Percentiles rank a stretch among this genome's conserved stretches.
Conservation (phyloP, 2,113 vertebrate species). For the Dicrurus megarhynchus region DNA sequence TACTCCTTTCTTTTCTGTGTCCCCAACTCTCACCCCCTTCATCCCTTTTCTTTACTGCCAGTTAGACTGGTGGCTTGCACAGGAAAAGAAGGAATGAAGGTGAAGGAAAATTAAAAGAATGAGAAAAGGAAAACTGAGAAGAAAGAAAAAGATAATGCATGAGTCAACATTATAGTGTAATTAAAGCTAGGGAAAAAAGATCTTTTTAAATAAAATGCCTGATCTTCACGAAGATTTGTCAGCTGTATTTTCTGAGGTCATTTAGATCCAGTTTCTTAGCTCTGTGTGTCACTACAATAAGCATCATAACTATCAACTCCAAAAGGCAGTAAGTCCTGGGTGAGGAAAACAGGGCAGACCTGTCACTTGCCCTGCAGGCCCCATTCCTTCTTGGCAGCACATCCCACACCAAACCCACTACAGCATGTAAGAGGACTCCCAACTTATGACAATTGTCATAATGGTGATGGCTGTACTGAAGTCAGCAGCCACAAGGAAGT, state of each 20-base stretch:
- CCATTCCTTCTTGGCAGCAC: background rate
- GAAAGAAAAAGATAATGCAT: background rate
- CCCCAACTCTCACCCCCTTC: background rate
- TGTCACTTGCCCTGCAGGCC: fast-evolving
- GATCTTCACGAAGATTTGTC: background rate
- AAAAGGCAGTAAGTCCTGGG: background rate
- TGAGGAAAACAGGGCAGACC: background rate
- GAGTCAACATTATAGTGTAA: background rate
- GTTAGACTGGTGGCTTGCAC: background rate
- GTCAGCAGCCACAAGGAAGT: background rate
- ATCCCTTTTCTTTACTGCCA: background rate
- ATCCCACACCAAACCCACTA: background rate
- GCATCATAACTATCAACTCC: background rate
- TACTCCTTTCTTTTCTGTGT: background rate
- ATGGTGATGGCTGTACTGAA: background rate
- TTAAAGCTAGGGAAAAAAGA: background rate
- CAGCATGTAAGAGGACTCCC: background rate
- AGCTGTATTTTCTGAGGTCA: background rate
- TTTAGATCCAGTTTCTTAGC: background rate
- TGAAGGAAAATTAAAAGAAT: background rate
- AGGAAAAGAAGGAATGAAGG: background rate
- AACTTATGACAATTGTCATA: background rate
- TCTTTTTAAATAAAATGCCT: background rate
- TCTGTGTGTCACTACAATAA: background rate
- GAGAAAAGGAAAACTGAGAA: background rate